Percentiles rank a stretch among this genome's conserved stretches.
Evolutionary conservation across 2,113 vertebrate species (phyloP).

Genomic region (Sander vitreus): DNA sequence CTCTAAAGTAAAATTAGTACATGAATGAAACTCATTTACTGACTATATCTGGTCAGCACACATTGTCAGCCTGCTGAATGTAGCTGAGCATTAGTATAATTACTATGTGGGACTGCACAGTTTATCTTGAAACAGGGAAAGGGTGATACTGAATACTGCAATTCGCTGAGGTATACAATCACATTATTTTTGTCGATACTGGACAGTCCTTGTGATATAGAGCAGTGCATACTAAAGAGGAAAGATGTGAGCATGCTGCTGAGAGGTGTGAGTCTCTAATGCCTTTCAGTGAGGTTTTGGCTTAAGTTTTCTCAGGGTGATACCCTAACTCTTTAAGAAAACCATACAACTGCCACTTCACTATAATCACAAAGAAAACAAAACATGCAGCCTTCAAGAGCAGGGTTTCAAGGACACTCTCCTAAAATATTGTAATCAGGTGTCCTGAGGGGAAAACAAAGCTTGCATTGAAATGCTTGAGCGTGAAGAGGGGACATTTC

Average conservation of each 20-base stretch:
- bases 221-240: background rate
- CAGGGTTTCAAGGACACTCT: constrained; percentile 41
- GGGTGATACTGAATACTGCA: background rate
- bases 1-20: background rate
- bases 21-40: constrained; percentile 10
- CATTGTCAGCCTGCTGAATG: background rate
- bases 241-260: background rate
- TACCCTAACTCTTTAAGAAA: constrained; percentile 47
- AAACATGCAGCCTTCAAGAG: constrained; percentile 32
- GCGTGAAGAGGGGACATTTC: constrained; percentile 45
- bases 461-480: constrained; percentile 52
- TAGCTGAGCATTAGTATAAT: constrained; percentile 2
- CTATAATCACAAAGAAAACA: constrained; percentile 46
- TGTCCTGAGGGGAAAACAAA: constrained; percentile 43
- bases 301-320: constrained; percentile 6
- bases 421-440: constrained; percentile 54
- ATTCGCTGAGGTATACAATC: background rate
- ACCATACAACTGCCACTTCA: constrained; percentile 32
- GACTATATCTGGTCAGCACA: background rate
- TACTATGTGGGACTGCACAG: background rate
- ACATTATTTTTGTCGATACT: background rate
- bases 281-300: background rate
- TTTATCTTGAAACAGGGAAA: background rate
- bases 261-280: constrained; percentile 4
- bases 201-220: background rate